Conservation (phyloP, 2,797 vertebrate species). For the Erethizon dorsatum region DNA sequence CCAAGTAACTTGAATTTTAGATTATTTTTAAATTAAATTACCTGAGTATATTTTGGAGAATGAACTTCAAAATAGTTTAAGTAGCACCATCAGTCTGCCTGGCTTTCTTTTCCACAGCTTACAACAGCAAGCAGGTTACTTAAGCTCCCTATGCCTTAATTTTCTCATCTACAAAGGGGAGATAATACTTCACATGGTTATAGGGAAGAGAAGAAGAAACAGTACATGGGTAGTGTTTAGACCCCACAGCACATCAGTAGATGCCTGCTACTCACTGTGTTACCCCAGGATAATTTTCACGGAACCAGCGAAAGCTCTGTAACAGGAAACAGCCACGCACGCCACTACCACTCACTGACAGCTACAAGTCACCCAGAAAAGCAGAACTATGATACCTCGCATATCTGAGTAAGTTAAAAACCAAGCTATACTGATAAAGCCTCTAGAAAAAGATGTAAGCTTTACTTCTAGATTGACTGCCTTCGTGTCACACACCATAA, state of each 20-base stretch:
- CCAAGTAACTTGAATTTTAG: not conserved
- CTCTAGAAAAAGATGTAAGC: not conserved
- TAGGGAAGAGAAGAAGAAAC: not conserved
- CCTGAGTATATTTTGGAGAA: not conserved
- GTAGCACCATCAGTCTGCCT: not conserved
- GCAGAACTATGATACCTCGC: not conserved
- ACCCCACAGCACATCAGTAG: not conserved
- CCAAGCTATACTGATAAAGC: not conserved
- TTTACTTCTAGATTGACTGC: not conserved
- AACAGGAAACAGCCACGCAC: not conserved
- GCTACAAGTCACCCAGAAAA: not conserved
- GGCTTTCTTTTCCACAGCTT: not conserved
- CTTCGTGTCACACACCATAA: not conserved
- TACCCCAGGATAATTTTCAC: not conserved
- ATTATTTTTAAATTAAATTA: not conserved
- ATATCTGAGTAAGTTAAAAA: not conserved
- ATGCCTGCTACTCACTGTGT: not conserved
- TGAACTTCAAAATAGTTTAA: not conserved
- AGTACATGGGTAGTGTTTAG: not conserved
- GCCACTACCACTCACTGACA: not conserved
- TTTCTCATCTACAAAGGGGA: not conserved
- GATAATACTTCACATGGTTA: not conserved
- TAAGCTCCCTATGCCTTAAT: not conserved
- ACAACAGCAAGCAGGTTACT: not conserved
- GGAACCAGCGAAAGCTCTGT: not conserved